phyloP scores from a whole-genome alignment of 2,797 vertebrate species.

The Furcifer pardalis region DNA sequence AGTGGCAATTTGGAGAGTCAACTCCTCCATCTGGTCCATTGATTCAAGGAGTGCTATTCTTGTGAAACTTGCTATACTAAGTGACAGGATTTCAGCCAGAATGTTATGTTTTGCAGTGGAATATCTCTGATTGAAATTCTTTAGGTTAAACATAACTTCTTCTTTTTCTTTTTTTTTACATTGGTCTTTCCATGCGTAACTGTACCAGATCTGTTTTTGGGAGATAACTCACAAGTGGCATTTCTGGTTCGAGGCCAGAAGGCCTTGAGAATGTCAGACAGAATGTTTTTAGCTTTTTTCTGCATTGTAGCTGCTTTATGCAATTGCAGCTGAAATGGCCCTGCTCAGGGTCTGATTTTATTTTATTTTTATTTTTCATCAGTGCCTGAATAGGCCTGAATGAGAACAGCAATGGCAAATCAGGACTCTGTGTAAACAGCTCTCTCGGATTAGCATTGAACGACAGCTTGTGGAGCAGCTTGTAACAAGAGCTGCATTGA shows the following conservation, averaged over 20 bases:
- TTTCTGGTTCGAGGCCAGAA: not conserved
- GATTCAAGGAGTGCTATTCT: too few relatives aligned
- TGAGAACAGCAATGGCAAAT: not conserved
- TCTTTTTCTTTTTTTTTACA: too few relatives aligned
- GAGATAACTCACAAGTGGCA: not conserved
- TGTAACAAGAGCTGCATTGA: slow-evolving; percentile 13
- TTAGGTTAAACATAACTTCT: too few relatives aligned
- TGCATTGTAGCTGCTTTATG: not conserved
- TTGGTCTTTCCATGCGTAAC: not conserved
- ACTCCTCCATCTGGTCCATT: too few relatives aligned
- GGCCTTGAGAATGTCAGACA: not conserved
- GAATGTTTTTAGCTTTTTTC: not conserved
- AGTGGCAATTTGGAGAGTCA: too few relatives aligned
- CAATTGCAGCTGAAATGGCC: not conserved
- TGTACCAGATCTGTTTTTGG: not conserved
- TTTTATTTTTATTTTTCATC: too few relatives aligned
- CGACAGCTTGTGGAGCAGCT: slow-evolving; percentile 31
- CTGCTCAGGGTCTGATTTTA: not conserved
- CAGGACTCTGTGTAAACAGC: slow-evolving; percentile 19
- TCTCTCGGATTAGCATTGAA: slow-evolving; percentile 1
- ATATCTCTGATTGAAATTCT: too few relatives aligned
- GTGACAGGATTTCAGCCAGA: too few relatives aligned
- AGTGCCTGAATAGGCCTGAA: not conserved
- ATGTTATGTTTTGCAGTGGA: too few relatives aligned
- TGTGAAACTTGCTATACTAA: too few relatives aligned